Conservation (phyloP, 1,140 invertebrate species). For the Drosophila bipectinata region DNA sequence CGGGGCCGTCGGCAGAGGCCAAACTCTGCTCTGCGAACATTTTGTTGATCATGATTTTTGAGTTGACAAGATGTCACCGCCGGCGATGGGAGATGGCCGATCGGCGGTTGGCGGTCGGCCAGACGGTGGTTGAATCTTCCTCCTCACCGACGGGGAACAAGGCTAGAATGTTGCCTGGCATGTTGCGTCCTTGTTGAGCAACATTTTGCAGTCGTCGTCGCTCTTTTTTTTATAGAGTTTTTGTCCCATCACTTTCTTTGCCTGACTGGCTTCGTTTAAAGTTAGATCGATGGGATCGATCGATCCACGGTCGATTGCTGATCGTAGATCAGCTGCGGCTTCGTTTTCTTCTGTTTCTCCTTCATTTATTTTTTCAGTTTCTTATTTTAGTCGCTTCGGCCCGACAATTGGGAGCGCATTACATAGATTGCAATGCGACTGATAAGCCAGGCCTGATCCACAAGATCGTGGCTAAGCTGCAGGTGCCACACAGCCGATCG, state of each 20-base stretch:
- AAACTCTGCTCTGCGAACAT: slow-evolving; percentile 41
- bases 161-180: slow-evolving; percentile 72
- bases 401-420: slow-evolving; percentile 62
- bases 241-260: slow-evolving; percentile 68
- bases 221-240: neutral
- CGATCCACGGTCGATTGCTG: slow-evolving; percentile 40
- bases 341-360: slow-evolving; percentile 4
- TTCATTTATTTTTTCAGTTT: neutral
- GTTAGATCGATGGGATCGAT: slow-evolving; percentile 51
- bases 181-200: slow-evolving; percentile 80
- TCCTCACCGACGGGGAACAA: slow-evolving; percentile 13
- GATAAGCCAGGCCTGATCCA: slow-evolving; percentile 49
- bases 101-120: slow-evolving; percentile 51
- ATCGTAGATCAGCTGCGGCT: slow-evolving; percentile 48
- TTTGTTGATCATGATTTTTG: slow-evolving; percentile 82
- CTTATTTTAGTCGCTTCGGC: slow-evolving; percentile 8
- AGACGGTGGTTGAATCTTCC: slow-evolving; percentile 2
- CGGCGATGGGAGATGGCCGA: slow-evolving; percentile 58
- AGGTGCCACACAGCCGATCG: slow-evolving; percentile 64
- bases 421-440: slow-evolving; percentile 70
- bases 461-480: slow-evolving; percentile 55
- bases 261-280: slow-evolving; percentile 32
- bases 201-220: slow-evolving; percentile 44
- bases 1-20: slow-evolving; percentile 11
- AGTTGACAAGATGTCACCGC: slow-evolving; percentile 80